phyloP scores from a whole-genome alignment of 2,113 vertebrate species.

The Psephotus haematonotus region DNA sequence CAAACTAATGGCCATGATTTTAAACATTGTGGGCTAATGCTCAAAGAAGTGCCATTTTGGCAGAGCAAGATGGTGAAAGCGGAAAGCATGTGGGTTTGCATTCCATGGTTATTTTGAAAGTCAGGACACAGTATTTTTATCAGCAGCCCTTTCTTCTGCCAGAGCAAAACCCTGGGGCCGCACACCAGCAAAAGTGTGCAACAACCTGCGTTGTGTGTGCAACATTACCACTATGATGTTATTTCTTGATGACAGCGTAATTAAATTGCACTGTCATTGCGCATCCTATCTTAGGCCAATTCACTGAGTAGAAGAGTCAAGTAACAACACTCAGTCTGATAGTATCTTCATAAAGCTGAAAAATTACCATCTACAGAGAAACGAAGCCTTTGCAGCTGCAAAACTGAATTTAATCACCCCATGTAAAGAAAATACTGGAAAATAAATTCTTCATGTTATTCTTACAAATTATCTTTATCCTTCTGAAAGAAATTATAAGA shows the following conservation, averaged over 20 bases:
- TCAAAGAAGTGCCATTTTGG: background rate
- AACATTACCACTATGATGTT: background rate
- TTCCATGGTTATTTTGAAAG: background rate
- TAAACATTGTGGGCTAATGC: background rate
- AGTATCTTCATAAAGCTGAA: background rate
- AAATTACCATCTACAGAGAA: background rate
- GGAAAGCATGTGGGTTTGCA: background rate
- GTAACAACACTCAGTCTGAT: background rate
- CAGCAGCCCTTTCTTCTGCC: background rate
- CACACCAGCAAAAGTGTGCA: background rate
- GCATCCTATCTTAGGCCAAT: background rate
- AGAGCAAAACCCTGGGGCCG: background rate
- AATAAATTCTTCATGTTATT: background rate
- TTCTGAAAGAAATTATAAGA: background rate
- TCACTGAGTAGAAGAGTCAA: background rate
- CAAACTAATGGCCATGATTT: slow-evolving; percentile 60
- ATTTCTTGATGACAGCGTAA: background rate
- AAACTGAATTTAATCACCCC: background rate
- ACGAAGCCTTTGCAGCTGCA: background rate
- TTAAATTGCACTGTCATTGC: background rate
- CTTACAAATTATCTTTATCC: background rate
- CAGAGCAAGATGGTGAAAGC: background rate
- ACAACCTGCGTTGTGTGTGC: background rate
- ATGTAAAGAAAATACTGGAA: background rate
- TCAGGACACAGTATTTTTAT: background rate